Conservation (phyloP, 2,113 vertebrate genomes). For the Chloropsis cyanopogon region DNA sequence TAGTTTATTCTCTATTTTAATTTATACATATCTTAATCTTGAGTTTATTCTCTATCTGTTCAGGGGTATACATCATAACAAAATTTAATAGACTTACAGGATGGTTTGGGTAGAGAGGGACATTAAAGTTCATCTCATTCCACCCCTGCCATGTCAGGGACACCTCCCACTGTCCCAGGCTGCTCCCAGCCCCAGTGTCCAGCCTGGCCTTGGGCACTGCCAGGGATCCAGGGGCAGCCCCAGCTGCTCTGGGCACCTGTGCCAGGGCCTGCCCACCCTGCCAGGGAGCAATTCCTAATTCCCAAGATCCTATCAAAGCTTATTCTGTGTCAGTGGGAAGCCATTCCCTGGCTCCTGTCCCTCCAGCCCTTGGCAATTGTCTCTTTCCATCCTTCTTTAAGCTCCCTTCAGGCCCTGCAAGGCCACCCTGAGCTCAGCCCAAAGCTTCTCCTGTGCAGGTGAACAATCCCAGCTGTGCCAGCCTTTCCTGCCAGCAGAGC, state of each 20-base stretch:
- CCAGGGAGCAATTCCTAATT: not conserved
- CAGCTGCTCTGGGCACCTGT: not conserved
- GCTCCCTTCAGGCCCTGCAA: not conserved
- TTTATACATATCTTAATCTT: too few species aligned
- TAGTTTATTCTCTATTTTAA: too few species aligned
- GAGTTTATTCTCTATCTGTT: not conserved
- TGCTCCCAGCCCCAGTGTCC: not conserved
- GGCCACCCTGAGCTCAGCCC: not conserved
- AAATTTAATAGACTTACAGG: not conserved
- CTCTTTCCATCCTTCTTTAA: not conserved
- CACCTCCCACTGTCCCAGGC: not conserved
- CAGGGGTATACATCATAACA: not conserved
- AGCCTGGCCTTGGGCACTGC: not conserved
- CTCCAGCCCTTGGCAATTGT: not conserved
- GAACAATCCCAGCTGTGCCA: not conserved
- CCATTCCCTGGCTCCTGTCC: not conserved
- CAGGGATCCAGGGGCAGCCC: not conserved
- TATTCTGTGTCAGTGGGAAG: not conserved
- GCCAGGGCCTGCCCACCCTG: not conserved
- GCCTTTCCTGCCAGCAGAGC: not conserved
- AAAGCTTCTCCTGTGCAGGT: not conserved
- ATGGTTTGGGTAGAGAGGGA: not conserved
- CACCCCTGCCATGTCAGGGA: not conserved
- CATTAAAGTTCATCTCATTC: not conserved
- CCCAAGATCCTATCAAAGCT: not conserved